These are phyloP conservation scores for Nyleta sp. DNA, from an alignment of 2,888 invertebrate genomes.

Conservation along the genomic window DNA sequence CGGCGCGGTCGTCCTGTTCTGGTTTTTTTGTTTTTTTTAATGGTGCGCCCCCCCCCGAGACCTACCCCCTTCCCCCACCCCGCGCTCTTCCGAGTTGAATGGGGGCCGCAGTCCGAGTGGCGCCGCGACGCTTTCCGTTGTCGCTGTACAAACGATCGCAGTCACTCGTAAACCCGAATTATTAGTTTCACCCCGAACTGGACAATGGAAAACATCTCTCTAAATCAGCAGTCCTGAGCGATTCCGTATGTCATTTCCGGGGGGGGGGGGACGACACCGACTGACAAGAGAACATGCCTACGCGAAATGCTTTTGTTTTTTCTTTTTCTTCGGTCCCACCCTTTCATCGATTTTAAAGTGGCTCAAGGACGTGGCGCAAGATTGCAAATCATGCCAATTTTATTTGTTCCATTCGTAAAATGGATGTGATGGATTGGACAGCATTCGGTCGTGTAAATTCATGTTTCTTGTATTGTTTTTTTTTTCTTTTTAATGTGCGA, in stretches of 20 bases:
- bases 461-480: too few species aligned
- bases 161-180: constrained; percentile 79
- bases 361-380: constrained; percentile 26
- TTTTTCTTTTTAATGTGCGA: too few species aligned
- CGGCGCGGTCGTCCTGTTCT: too few species aligned
- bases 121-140: constrained; percentile 75
- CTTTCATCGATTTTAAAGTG: too few species aligned
- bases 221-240: constrained; percentile 71
- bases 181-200: constrained; percentile 74
- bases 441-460: background rate
- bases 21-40: too few species aligned
- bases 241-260: constrained; percentile 41
- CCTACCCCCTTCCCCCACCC: too few species aligned
- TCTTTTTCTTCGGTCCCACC: too few species aligned
- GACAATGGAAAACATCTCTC: constrained; percentile 77
- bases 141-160: constrained; percentile 59
- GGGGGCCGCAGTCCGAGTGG: constrained; percentile 76
- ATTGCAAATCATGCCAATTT: constrained; percentile 8
- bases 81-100: too few species aligned
- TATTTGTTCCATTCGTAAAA: background rate
- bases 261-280: too few species aligned
- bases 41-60: too few species aligned
- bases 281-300: too few species aligned
- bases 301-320: too few species aligned
- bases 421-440: background rate